Base-by-base conservation (phyloP, 2,113 vertebrate species). In the Vulpes ferrilata region DNA sequence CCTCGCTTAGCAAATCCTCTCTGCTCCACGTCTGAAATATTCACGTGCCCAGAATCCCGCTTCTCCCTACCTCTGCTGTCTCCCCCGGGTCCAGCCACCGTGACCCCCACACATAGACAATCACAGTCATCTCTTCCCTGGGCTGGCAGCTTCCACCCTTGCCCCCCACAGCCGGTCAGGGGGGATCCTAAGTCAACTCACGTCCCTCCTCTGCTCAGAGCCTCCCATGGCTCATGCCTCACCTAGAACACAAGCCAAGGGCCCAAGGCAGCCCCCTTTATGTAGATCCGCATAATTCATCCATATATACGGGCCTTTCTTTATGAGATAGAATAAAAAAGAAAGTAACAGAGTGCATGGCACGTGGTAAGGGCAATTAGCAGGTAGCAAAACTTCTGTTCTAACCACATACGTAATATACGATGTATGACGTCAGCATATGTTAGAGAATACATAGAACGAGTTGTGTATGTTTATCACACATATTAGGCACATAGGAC, bases 111-210 rank as follows among this genome's bases (percentile, higher is more conserved):
- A 2, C 13, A 43, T 51, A 20, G 19, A 65, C 20, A 10, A 8
- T 19, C 20, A 9, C 32, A 55, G 67, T 35, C 0, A 0, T 62
- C 62, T 69, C 71, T 65, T 59, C 16, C 2, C 59, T 48, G n/a
- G 15, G 22, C 30, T n/a, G 79, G 60, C 0, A 0, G 23, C 32
- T 10, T 7, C 23, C n/a, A 60, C 11, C 38, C 30, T 53, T 23
- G 23, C 71, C 81, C 23, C 1, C 17, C 38, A 23, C 1, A n/a
- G 55, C 11, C 74, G 11, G 64, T 64, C 35, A 9, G 22, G 7
- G 74, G 7, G 43, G 55, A n/a, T 55, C 73, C 30, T 48, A n/a
- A 16, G 48, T 62, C n/a, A 19, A 43, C 20, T 53, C 74, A 35
- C 2, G 1, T n/a, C 80, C 19, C 48, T 59, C 11, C 87, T 38